Evolutionary conservation across 2,888 invertebrate species (phyloP).

Genomic region (Aromia moschata): DNA sequence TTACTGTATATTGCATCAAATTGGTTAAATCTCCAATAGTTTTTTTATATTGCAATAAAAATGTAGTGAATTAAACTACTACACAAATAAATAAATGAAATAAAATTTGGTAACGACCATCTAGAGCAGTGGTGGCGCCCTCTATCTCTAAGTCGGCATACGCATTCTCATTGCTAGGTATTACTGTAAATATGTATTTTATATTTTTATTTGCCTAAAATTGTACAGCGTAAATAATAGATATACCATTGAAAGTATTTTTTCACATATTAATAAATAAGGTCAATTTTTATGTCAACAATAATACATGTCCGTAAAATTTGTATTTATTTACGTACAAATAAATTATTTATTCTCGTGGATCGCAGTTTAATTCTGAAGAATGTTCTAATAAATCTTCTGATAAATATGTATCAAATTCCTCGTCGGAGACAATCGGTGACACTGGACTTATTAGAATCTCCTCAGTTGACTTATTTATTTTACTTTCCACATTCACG

Average conservation of each 20-base stretch:
- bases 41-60: too few species aligned
- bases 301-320: conserved; percentile 4
- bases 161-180: not conserved
- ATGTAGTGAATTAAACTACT: too few species aligned
- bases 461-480: not conserved
- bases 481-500: conserved; percentile 6
- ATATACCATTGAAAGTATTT: not conserved
- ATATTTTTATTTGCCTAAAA: not conserved
- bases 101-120: too few species aligned
- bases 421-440: not conserved
- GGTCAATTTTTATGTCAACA: not conserved
- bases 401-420: not conserved
- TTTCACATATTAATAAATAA: conserved; percentile 9
- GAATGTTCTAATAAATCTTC: conserved; percentile 8
- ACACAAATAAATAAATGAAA: too few species aligned
- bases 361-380: not conserved
- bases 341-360: conserved; percentile 13
- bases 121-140: too few species aligned
- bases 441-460: not conserved
- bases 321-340: conserved; percentile 14
- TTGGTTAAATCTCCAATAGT: too few species aligned
- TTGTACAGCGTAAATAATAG: conserved; percentile 7
- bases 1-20: too few species aligned
- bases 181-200: conserved; percentile 6
- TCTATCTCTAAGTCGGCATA: too few species aligned